Base-by-base conservation (phyloP, 2,797 vertebrate species). In the Phyllotis vaccarum region DNA sequence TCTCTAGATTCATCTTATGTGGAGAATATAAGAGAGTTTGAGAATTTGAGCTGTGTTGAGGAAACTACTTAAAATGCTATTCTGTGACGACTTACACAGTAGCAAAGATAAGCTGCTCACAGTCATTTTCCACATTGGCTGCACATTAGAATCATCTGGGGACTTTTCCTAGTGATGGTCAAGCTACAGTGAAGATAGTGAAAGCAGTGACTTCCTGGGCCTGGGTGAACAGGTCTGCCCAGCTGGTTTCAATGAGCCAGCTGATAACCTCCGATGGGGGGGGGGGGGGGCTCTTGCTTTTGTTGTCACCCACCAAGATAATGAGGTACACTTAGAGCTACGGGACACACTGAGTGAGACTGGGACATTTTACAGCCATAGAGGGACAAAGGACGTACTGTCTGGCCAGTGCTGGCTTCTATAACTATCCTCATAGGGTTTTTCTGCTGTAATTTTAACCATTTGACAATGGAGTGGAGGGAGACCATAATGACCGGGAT, bases 21-120 rank as follows among this genome's bases (percentile, higher is more conserved):
- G 70, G 92, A 29, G 8, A 86, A 86, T 37, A 92, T n/a, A 68
- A 74, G 90, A 86, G 52, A 92, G 80, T 66, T 43, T 95, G 78
- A 95, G 46, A 70, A 80, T 31, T 3, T 72, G 76, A 21, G 11
- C 21, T 49, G 37, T 78, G 52, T 31, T 52, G 89, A 88, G 58
- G 93, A 95, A 86, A 46, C 6, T 37, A 86, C 90, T 95, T 27
- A 76, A 94, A 95, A 95, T 82, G n/a, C 27, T 24, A 12, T 43
- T 31, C n/a, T 3, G 1, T 89, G 87, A 78, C 56, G 62, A 46
- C 11, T 56, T 43, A 8, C 3, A 52, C 21, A 49, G 81, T 14
- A 85, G 60, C 60, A 34, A 34, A 52, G 46, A 68, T 52, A 68
- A 68, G 22, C 46, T 16, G 49, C 21, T 34, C 82, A n/a, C 64